phyloP scores from a whole-genome alignment of 1,140 invertebrate species.

The Bombus vancouverensis region DNA sequence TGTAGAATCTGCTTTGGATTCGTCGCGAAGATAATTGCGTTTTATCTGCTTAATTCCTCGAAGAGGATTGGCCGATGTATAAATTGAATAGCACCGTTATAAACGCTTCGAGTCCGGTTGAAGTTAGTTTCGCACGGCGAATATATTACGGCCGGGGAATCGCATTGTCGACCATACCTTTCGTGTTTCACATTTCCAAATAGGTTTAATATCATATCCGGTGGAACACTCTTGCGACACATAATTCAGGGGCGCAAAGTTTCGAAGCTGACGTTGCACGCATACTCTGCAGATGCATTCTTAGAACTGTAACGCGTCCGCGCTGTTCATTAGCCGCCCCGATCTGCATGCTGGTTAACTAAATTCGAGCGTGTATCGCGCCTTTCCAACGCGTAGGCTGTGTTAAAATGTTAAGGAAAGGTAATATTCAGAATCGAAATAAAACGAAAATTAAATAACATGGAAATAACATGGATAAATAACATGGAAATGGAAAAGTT shows the following conservation, averaged over 20 bases:
- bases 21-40: constrained; percentile 1
- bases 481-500: too few species aligned
- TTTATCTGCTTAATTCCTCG: constrained; percentile 10
- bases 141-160: constrained; percentile 18
- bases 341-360: background rate
- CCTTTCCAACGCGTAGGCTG: background rate
- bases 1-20: background rate
- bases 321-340: background rate
- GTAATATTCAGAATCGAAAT: too few species aligned
- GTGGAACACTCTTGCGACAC: background rate
- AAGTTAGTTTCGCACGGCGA: constrained; percentile 41
- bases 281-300: background rate
- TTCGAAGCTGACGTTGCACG: constrained; percentile 3
- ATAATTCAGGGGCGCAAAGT: constrained; percentile 8
- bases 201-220: constrained; percentile 10
- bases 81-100: constrained; percentile 38
- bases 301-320: background rate
- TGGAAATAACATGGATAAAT: too few species aligned
- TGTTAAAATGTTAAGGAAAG: too few species aligned
- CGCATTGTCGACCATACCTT: background rate
- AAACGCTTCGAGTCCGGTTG: constrained; percentile 28
- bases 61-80: background rate
- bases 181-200: constrained; percentile 9
- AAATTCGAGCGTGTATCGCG: background rate
- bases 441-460: too few species aligned